Conservation (phyloP, 2,888 invertebrate genomes). For the Tipula unca region DNA sequence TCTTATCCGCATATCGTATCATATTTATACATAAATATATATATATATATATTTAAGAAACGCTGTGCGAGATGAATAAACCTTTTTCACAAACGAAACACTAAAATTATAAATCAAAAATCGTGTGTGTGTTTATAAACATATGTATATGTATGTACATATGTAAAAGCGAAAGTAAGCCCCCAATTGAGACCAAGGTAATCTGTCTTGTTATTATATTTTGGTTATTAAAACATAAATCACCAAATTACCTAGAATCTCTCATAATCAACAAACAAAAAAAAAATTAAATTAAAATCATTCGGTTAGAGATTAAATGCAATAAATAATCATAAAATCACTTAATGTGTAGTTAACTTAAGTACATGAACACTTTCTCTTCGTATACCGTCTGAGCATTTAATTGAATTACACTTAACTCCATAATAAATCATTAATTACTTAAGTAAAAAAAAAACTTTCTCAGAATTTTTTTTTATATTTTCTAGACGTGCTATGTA, state of each 20-base stretch:
- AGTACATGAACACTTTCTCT: not conserved
- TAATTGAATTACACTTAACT: not conserved
- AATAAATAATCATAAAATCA: not conserved
- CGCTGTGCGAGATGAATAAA: not conserved
- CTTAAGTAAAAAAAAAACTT: not conserved
- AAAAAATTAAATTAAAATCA: not conserved
- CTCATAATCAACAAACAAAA: not conserved
- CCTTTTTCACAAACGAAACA: not conserved
- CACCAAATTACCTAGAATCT: not conserved
- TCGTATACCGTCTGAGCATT: not conserved
- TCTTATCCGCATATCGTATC: not conserved
- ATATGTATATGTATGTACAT: not conserved
- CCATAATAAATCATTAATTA: not conserved
- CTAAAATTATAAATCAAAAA: not conserved
- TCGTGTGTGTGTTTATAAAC: not conserved
- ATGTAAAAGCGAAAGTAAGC: not conserved
- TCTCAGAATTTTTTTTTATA: not conserved
- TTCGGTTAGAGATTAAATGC: not conserved
- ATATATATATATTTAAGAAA: not conserved
- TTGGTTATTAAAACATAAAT: not conserved
- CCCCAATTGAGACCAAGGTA: conserved; percentile 14
- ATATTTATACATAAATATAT: not conserved
- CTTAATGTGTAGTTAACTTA: too few species aligned
- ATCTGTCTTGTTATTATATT: not conserved
- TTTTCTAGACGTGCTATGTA: not conserved